A percentile compares a stretch with the other conserved stretches of the same genome.
phyloP scores from a whole-genome alignment of 2,797 vertebrate genomes.

The Somateria mollissima region DNA sequence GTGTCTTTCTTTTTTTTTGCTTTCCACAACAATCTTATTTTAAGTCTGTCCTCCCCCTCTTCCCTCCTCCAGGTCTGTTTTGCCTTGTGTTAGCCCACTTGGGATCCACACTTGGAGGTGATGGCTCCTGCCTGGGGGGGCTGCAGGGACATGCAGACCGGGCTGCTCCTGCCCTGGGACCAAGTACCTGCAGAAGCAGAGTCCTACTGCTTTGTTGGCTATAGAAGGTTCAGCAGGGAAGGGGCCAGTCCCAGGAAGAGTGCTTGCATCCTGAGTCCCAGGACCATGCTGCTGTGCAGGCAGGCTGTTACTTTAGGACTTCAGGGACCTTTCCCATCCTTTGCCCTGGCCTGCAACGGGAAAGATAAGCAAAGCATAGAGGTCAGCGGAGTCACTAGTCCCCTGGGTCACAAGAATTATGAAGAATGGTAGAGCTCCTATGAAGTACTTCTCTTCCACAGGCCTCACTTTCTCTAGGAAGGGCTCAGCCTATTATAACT shows the following conservation, averaged over 20 bases:
- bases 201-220: neutral
- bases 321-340: neutral
- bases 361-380: neutral
- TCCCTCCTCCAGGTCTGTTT: conserved; percentile 8
- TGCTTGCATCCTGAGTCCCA: neutral
- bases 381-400: neutral
- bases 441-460: neutral
- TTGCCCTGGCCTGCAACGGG: too few species aligned
- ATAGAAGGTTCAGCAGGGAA: accelerated
- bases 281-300: neutral
- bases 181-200: neutral
- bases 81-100: neutral
- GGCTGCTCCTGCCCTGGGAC: neutral
- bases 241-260: accelerated
- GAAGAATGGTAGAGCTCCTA: neutral
- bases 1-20: neutral
- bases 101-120: neutral
- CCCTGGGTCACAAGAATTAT: neutral
- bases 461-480: neutral
- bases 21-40: neutral
- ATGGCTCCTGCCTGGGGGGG: too few species aligned
- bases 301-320: accelerated
- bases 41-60: neutral
- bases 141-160: neutral
- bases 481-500: neutral